Base-by-base conservation (phyloP, 2,888 invertebrate genomes). In the Bellardia pandia region DNA sequence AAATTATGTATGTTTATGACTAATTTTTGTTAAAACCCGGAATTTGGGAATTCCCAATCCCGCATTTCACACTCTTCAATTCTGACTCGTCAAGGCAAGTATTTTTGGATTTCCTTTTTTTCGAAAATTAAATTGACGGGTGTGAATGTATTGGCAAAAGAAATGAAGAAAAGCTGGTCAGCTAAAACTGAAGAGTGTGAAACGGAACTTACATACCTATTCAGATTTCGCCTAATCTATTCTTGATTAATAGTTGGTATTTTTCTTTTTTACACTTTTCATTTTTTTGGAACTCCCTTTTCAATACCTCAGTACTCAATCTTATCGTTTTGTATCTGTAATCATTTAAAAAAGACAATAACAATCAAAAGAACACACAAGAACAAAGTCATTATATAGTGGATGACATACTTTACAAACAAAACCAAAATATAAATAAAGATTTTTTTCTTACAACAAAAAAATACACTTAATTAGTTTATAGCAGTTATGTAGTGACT, bases 371-470 rank as follows among this genome's bases (percentile, higher is more conserved):
- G 66, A 42, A 72, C 72, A 72, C 56, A 72, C 56, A 66, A 77
- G 23, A 62, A 75, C 74, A 51, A 75, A 75, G 42, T 64, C 40
- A 69, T 56, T 60, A 66, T 48, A 58, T 40, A 23, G 53, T 79
- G 79, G 79, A 79, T 79, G 71, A 79, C 79, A 79, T 62, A 79
- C 79, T 79, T 79, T 71, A 71, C 37, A 71, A 71, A 51, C n/a
- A 69, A 53, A 33, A 71, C 33, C n/a, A 69, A 53, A 33, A 71
- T 33, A 66, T n/a, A 42, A 48, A 66, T 37, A 16, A 56, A 56
- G 23, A 56, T 56, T 56, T 56, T 56, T n/a, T 69, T 33, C 33
- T n/a, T 69, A 45, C 45, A 45, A 45, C 9, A 45, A 45, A 16
- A 23, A 56, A 14, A 60, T 33, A 60, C 1, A 60, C 33, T 60